Evolutionary conservation across 2,113 vertebrate genomes (phyloP).

Genomic region (Actinemys pallida): DNA sequence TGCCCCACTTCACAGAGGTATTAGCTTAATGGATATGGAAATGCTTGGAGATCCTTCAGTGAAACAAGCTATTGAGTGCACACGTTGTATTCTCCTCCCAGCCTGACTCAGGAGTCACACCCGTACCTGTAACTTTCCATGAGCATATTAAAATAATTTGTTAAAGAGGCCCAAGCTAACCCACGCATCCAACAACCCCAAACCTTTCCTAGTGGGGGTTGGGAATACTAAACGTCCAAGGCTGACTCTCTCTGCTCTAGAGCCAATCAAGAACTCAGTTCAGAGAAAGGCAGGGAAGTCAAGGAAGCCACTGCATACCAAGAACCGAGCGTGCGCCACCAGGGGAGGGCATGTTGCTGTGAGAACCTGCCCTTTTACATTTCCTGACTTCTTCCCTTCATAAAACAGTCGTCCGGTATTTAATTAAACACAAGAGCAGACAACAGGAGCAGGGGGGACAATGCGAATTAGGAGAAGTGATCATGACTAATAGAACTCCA

Average conservation of each 20-base stretch:
- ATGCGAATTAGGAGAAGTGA: background rate
- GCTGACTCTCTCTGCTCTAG: background rate
- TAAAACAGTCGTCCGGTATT: background rate
- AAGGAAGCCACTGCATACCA: background rate
- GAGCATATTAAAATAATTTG: background rate
- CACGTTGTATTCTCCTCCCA: too few relatives aligned
- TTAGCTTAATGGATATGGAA: background rate
- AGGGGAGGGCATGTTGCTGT: background rate
- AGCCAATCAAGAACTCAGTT: background rate
- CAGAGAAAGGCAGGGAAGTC: background rate
- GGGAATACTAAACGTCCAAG: background rate
- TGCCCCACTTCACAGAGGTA: background rate
- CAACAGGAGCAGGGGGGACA: background rate
- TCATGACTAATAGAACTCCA: background rate
- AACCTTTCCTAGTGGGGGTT: background rate
- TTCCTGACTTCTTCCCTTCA: background rate
- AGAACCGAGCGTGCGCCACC: background rate
- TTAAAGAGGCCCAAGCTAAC: too few relatives aligned
- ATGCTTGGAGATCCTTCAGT: background rate
- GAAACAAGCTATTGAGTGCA: background rate
- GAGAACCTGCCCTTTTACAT: background rate
- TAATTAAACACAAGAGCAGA: background rate
- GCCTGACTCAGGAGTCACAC: background rate
- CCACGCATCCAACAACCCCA: background rate
- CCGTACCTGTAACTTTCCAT: background rate